These are phyloP conservation scores for Chaetorhynchus papuensis DNA, from an alignment of 2,113 vertebrate genomes.

Conservation along the genomic window DNA sequence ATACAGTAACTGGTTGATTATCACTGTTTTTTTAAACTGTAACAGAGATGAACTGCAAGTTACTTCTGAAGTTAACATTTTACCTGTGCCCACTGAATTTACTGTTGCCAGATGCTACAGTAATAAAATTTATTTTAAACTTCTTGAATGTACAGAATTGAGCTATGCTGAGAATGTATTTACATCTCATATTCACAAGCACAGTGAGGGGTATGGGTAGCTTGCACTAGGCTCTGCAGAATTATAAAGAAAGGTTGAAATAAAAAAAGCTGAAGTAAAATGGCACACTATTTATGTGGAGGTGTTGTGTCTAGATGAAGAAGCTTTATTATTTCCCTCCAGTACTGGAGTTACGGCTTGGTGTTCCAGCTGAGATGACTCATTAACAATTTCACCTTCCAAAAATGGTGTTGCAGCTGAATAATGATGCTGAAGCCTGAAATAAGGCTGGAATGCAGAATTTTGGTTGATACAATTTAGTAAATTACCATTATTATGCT, in stretches of 20 bases:
- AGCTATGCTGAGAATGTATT: neutral
- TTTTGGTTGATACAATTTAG: neutral
- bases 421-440: neutral
- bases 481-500: neutral
- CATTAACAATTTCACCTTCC: neutral
- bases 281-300: accelerated
- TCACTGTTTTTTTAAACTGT: neutral
- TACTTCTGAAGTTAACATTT: neutral
- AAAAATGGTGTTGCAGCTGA: neutral
- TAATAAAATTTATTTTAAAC: neutral
- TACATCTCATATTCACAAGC: neutral
- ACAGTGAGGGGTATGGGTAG: neutral
- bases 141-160: neutral
- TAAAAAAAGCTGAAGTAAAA: neutral
- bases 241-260: neutral
- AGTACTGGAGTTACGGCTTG: neutral
- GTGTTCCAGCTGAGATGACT: neutral
- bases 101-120: neutral
- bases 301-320: neutral
- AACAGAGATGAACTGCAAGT: neutral
- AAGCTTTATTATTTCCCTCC: neutral
- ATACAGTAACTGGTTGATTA: neutral
- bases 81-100: neutral
- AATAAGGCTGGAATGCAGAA: neutral
- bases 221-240: neutral